Conservation (phyloP, 2,113 vertebrate species). For the Corythornis cristatus region DNA sequence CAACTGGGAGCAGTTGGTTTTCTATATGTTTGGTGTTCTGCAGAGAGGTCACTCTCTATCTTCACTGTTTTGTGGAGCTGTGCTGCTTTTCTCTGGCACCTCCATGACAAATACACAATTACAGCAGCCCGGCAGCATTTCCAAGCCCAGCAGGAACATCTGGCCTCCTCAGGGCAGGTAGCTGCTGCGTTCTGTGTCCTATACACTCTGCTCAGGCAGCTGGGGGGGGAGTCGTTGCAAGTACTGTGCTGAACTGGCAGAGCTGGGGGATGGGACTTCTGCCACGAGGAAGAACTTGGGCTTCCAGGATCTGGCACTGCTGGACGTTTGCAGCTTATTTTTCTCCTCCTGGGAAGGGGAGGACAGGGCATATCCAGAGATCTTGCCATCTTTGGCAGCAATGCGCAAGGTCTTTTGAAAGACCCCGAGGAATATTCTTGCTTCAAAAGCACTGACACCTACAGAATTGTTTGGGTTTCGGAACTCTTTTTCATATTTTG, state of each 20-base stretch:
- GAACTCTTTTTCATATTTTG: conserved; percentile 27
- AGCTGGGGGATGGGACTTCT: conserved; percentile 33
- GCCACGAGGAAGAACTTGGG: conserved; percentile 46
- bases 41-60: background rate
- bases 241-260: conserved; percentile 41
- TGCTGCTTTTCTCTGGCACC: background rate
- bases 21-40: background rate
- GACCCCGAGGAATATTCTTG: conserved; percentile 20
- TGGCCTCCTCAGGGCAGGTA: background rate
- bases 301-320: conserved; percentile 48
- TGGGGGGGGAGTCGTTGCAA: background rate
- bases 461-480: conserved; percentile 41
- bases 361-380: conserved; percentile 22
- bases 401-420: conserved; percentile 11
- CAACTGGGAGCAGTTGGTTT: background rate
- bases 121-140: background rate
- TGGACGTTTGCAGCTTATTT: conserved; percentile 54
- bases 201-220: background rate
- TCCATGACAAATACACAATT: background rate
- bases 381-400: conserved; percentile 57
- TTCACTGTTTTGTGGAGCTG: background rate
- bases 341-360: conserved; percentile 42
- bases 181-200: background rate
- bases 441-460: conserved; percentile 15
- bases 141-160: background rate